Conservation (phyloP, 1,140 invertebrate genomes). For the Drosophila kurseongensis region DNA sequence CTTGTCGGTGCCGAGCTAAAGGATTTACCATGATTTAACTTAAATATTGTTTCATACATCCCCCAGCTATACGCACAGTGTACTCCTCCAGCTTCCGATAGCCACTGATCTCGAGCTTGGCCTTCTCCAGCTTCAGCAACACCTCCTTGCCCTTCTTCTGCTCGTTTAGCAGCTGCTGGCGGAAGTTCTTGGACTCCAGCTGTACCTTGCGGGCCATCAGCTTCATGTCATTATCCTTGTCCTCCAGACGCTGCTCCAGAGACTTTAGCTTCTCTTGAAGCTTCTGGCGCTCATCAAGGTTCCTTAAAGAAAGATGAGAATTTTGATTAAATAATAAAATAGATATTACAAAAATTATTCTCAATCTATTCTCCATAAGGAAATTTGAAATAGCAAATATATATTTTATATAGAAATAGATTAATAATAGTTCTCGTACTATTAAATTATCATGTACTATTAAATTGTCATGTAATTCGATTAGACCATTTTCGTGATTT, state of each 20-base stretch:
- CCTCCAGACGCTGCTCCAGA: conserved; percentile 87
- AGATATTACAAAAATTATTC: too few relatives aligned
- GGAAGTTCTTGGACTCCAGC: conserved; percentile 90
- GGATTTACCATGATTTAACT: neutral
- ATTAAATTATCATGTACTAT: too few relatives aligned
- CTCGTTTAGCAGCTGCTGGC: conserved; percentile 89
- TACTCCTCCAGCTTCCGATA: conserved; percentile 78
- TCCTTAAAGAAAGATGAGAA: conserved; percentile 77
- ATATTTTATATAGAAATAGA: neutral
- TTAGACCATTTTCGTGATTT: too few relatives aligned
- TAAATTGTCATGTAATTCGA: too few relatives aligned
- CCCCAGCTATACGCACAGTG: conserved; percentile 40
- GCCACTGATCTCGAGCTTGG: conserved; percentile 84
- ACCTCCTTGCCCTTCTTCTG: conserved; percentile 89
- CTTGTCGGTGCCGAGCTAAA: conserved; percentile 46
- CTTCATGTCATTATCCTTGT: conserved; percentile 89
- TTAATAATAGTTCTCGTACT: too few relatives aligned
- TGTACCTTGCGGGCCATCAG: conserved; percentile 88
- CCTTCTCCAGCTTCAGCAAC: conserved; percentile 88
- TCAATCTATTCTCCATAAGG: too few relatives aligned
- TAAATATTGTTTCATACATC: neutral
- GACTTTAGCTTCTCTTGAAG: conserved; percentile 88
- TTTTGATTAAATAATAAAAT: too few relatives aligned
- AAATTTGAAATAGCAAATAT: too few relatives aligned
- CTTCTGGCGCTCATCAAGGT: conserved; percentile 90